Evolutionary conservation across 2,888 invertebrate species (phyloP).

Genomic region (Oscheius myriophilus): DNA sequence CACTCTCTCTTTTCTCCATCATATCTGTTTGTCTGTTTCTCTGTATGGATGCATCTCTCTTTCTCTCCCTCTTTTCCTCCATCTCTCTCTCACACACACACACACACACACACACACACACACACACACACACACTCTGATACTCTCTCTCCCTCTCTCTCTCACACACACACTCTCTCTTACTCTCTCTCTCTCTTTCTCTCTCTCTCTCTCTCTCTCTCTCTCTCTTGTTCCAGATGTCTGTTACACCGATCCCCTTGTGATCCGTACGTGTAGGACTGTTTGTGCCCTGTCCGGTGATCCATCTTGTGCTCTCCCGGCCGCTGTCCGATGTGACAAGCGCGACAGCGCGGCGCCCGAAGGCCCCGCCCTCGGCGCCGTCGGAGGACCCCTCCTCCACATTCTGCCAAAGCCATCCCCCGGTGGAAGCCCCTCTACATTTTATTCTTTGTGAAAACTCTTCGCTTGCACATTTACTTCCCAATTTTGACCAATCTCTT

Average conservation of each 20-base stretch:
- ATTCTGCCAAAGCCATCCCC: neutral
- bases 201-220: neutral
- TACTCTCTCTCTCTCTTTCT: neutral
- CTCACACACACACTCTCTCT: neutral
- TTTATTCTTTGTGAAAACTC: too few relatives aligned
- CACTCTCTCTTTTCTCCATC: too few relatives aligned
- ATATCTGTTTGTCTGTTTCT: neutral
- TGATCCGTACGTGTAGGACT: too few relatives aligned
- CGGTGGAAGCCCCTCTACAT: neutral
- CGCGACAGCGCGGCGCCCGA: constrained; percentile 24
- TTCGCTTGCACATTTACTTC: neutral
- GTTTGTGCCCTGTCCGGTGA: neutral
- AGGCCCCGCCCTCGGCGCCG: too few relatives aligned
- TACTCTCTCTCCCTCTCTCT: neutral
- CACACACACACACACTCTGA: too few relatives aligned
- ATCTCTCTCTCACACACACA: neutral
- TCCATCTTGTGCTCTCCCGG: constrained; percentile 23
- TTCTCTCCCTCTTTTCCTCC: neutral
- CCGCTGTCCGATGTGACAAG: constrained; percentile 25
- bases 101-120: too few relatives aligned
- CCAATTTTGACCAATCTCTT: neutral
- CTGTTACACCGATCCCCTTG: too few relatives aligned
- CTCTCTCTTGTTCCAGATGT: neutral
- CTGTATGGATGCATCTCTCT: neutral
- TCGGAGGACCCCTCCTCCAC: neutral